Evolutionary conservation across 2,113 vertebrate species (phyloP).

Genomic region (Oncorhynchus mykiss): DNA sequence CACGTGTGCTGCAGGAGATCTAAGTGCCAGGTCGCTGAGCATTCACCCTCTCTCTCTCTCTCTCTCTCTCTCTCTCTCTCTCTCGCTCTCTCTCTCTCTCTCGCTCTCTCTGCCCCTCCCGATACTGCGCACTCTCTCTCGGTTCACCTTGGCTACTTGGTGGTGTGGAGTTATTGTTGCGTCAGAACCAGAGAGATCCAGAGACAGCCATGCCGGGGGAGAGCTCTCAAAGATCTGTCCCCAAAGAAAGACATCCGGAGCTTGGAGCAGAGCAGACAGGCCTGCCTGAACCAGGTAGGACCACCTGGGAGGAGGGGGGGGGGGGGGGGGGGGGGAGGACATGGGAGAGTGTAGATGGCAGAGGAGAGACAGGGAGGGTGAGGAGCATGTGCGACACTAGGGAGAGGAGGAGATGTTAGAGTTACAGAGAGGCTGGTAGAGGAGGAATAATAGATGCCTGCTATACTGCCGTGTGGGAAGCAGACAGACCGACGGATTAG

Average conservation of each 20-base stretch:
- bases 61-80: conserved; percentile 18
- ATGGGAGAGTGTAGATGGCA: background rate
- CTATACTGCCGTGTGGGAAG: background rate
- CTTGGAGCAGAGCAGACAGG: conserved; percentile 64
- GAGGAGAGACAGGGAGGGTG: background rate
- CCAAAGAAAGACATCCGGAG: conserved; percentile 63
- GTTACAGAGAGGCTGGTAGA: background rate
- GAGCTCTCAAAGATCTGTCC: conserved; percentile 67
- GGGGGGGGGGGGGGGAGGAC: background rate
- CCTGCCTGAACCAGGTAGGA: conserved; percentile 77
- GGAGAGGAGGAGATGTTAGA: background rate
- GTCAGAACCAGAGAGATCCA: conserved; percentile 62
- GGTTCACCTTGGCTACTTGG: conserved; percentile 64
- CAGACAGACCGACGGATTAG: background rate
- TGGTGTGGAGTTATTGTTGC: conserved; percentile 65
- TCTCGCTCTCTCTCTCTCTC: background rate
- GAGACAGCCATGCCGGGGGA: conserved; percentile 74
- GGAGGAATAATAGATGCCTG: background rate
- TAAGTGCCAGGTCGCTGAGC: conserved; percentile 46
- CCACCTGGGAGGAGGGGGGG: conserved; percentile 11
- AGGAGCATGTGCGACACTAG: too few species aligned
- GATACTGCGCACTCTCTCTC: conserved; percentile 25
- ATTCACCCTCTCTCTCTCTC: too few species aligned
- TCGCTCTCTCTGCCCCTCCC: conserved; percentile 35
- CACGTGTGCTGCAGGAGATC: conserved; percentile 61